Base-by-base conservation (phyloP, 2,888 invertebrate genomes). In the Aphidius colemani region DNA sequence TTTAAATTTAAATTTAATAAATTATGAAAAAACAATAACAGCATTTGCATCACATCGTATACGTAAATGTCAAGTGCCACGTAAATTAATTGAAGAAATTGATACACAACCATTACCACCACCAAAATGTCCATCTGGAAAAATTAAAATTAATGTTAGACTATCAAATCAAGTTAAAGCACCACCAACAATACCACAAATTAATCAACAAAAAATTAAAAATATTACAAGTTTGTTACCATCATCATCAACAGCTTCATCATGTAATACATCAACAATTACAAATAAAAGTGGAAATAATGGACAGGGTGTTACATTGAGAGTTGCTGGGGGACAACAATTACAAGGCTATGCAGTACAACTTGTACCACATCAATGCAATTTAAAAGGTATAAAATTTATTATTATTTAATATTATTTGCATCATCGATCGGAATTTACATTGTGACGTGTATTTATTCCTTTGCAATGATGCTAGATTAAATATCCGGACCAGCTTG, bases 1-100 rank as follows among this genome's bases (percentile, higher is more conserved):
- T 8, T 76, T 91, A 66, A 91, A 91, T 82, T 82, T 92, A 49
- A 78, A 87, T 60, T 76, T 92, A 55, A 81, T 89, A 56, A 86
- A 93, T 80, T 84, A 91, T 81, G 90, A 90, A 80, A 83, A 85
- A 53, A 85, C 87, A 70, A 83, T 92, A 69, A 90, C 90, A 64
- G 95, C 95, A 18, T 95, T 94, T 84, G 90, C 89, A 70, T 93
- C 92, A 60, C 94, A 95, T 82, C 88, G 95, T 76, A 88, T 92
- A 62, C 88, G 89, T 62, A 88, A 90, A 75, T 87, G 92, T 69
- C 89, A 90, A 77, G 89, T 92, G 9, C 88, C 91, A 49, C 83
- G 88, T 72, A 86, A 85, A 81, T 84, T 91, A 10, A 91, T 93
- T 66, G 89, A 90, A 76, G 88, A 90, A 78, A 87, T 90, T 65